Conservation (phyloP, 2,888 invertebrate species). For the Gymnocheta viridis region DNA sequence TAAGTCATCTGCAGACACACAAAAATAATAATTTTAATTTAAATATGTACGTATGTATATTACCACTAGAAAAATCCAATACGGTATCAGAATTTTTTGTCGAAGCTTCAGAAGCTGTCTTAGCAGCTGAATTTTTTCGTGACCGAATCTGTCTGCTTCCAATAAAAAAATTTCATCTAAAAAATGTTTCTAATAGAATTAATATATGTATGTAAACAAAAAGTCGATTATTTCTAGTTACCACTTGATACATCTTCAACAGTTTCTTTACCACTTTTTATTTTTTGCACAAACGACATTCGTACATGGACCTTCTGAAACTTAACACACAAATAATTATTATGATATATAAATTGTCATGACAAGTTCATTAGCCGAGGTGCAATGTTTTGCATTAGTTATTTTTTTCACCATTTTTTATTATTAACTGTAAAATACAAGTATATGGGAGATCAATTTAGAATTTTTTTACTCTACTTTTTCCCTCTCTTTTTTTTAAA, state of each 20-base stretch:
- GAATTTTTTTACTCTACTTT: neutral
- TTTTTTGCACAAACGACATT: constrained; percentile 10
- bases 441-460: no score
- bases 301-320: no score
- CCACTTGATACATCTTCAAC: neutral
- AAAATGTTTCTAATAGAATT: neutral
- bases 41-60: neutral
- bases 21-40: constrained; percentile 4
- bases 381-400: no score
- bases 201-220: neutral
- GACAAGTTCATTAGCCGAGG: no score
- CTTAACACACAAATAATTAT: no score
- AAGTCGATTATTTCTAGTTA: no score
- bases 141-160: neutral
- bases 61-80: constrained; percentile 15
- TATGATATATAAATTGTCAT: no score
- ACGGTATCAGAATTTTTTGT: no score
- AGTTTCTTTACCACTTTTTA: neutral
- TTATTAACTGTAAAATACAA: no score
- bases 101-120: no score
- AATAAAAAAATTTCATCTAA: constrained; percentile 7
- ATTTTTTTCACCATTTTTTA: no score
- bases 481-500: neutral
- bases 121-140: constrained; percentile 8
- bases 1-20: neutral